Evolutionary conservation across 2,113 vertebrate genomes (phyloP), one percentile per base, ranked within the genome.

Genomic region (Crotalus helleri): DNA sequence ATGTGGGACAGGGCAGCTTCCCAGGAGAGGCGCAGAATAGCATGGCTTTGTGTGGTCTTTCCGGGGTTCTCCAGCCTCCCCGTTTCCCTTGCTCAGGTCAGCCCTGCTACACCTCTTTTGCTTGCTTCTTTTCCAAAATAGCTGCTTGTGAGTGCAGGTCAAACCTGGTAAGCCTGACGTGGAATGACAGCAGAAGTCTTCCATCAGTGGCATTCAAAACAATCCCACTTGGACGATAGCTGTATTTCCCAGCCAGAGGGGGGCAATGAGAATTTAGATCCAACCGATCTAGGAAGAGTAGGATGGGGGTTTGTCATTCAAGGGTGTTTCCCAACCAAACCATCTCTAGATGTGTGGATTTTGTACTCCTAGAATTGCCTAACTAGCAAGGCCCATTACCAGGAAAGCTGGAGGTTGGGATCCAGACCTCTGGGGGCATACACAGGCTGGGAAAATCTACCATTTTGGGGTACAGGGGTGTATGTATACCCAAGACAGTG

Each of bases 1-100:
- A 89, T 93, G 92, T 64, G n/a, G 49, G 21, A 13, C 1, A 15
- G n/a, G 88, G 89, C 88, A 59, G 29, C 4, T 93, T 93, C 92
- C 92, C 92, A 93, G 29, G 88, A 13, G 23, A 8, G 58, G 10
- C 6, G 0, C 29, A 54, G 8, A 57, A 81, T 12, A 53, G 24
- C 7, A 0, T 12, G 0, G 21, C 46, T 93, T 58, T 86, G 88
- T 74, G 64, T 5, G 3, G 24, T 13, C 61, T 81, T 90, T 53
- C 44, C 58, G 10, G 61, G 15, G 23, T 39, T 81, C n/a, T 39
- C 69, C 69, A 81, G 33, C 13, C 69, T 29, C 81, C 9, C 3
- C 29, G 21, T 21, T 53, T 61, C 46, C 3, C 44, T 23, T 1
- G 26, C 53, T 3, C 61, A 11, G 8, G 51, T 64, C 91, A 92